Conservation (phyloP, 2,113 vertebrate genomes). For the Stomatorhinus ivindoensis region DNA sequence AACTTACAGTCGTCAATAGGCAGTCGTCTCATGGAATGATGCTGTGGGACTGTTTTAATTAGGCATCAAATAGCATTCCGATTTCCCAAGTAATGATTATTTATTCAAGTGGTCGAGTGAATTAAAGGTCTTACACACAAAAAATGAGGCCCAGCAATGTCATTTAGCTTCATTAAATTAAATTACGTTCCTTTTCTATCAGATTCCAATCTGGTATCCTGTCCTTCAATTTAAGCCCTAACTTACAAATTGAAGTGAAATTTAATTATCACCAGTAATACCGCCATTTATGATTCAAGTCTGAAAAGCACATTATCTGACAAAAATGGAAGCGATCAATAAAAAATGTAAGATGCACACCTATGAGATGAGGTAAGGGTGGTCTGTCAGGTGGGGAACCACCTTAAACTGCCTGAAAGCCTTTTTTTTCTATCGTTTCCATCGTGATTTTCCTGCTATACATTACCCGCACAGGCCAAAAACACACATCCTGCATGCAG, state of each 20-base stretch:
- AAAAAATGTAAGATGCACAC: not conserved
- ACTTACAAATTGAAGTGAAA: conserved; percentile 5
- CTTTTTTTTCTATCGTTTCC: not conserved
- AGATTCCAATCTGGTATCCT: not conserved
- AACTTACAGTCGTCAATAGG: not conserved
- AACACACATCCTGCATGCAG: conserved; percentile 26
- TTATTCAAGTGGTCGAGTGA: not conserved
- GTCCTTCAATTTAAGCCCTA: not conserved
- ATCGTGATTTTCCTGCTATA: conserved; percentile 39
- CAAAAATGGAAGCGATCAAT: not conserved
- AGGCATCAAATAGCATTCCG: not conserved
- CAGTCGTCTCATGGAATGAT: not conserved
- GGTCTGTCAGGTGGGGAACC: not conserved
- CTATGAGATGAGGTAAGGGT: not conserved
- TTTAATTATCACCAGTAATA: conserved; percentile 1
- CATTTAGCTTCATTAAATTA: conserved; percentile 4
- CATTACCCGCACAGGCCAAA: conserved; percentile 37
- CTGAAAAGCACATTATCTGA: not conserved
- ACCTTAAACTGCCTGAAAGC: not conserved
- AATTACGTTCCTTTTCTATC: not conserved
- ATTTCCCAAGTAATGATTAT: not conserved
- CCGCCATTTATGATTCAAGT: not conserved
- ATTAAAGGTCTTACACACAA: not conserved
- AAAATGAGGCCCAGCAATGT: not conserved
- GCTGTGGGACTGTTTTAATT: not conserved